A percentile compares a stretch with the other conserved stretches of the same genome.
Evolutionary conservation across 1,140 invertebrate species (phyloP).

Genomic region (Bathynomus jamesi): DNA sequence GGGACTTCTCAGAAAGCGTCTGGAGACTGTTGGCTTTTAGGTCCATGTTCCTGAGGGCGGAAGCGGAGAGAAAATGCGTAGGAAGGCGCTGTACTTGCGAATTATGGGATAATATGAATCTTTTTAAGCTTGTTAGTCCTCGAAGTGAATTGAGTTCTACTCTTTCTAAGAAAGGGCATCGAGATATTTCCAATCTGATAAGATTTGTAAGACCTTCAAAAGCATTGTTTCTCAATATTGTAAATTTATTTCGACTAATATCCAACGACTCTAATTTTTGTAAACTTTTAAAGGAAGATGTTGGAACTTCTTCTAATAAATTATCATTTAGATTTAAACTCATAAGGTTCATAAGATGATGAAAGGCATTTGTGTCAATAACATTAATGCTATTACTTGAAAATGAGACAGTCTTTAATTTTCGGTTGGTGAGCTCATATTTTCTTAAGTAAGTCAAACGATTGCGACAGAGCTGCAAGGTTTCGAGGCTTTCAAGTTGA

Average conservation of each 20-base stretch:
- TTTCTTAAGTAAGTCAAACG: conserved; percentile 17
- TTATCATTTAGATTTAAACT: conserved; percentile 21
- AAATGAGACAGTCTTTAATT: conserved; percentile 14
- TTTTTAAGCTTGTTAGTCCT: conserved; percentile 46
- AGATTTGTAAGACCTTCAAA: conserved; percentile 17
- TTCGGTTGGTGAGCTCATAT: conserved; percentile 10
- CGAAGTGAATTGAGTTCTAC: conserved; percentile 12
- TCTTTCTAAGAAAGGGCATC: conserved; percentile 17
- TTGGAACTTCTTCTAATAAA: conserved; percentile 20
- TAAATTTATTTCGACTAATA: conserved; percentile 29
- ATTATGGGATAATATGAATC: conserved; percentile 68
- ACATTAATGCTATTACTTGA: conserved; percentile 24
- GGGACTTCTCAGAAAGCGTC: conserved; percentile 52
- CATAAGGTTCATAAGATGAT: conserved; percentile 2
- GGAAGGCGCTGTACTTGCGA: conserved; percentile 59
- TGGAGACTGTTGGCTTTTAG: conserved; percentile 67
- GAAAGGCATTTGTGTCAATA: conserved; percentile 19
- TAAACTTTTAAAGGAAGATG: conserved; percentile 10
- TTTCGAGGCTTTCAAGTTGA: conserved; percentile 10
- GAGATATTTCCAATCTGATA: conserved; percentile 19
- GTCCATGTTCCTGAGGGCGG: conserved; percentile 59
- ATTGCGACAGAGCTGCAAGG: conserved; percentile 28
- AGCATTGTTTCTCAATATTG: conserved; percentile 5
- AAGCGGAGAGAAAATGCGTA: conserved; percentile 36
- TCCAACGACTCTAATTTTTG: conserved; percentile 16